Evolutionary conservation across 2,888 invertebrate species (phyloP), one percentile per base, ranked within the genome.

Genomic region (Drosophila paramelanica): DNA sequence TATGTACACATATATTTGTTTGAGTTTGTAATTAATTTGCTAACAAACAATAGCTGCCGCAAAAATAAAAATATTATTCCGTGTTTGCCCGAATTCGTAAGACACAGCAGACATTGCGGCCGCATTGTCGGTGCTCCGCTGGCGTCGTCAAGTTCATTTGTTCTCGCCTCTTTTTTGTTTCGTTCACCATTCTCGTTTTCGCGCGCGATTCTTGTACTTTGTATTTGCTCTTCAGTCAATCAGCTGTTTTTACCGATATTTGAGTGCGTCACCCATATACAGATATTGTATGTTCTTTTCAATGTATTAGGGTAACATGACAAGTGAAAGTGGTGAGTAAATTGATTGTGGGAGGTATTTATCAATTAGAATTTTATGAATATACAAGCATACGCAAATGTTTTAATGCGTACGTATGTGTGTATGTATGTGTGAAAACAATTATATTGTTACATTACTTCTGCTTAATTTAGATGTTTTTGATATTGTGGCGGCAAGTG

Each of bases 321-420:
- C 57, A 50, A 70, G 56, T 43, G 71, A 77, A 73, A 62, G 52
- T 42, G 85, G 81, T 81, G 43, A 84, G 81, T 67, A 50, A 17
- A 66, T 56, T 51, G 36, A 17, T 61, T 25, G 50, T 5, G n/a
- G 20, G 39, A 6, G 8, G 10, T 25, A 36, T 14, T 14, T 11
- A 23, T 10, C 31, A 39, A 17, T 25, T 33, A 17, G n/a, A 49
- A 46, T 45, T 14, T 0, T 23, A 23, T 14, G 6, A 14, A 11
- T 33, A 33, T 33, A 33, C 3, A 4, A 3, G 3, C 11, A 10
- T 33, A 11, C 3, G 31, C 31, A 31, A 8, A 8, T 31, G 31
- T 8, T 6, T 33, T 1, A 6, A 7, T 27, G 7, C 6, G 7
- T 27, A 1, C 1, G 25, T 25, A 25, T 17, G 17, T 17, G 17